Evolutionary conservation across 2,888 invertebrate species (phyloP), one percentile per base, ranked within the genome.

Genomic region (Pseudococcus longispinus): DNA sequence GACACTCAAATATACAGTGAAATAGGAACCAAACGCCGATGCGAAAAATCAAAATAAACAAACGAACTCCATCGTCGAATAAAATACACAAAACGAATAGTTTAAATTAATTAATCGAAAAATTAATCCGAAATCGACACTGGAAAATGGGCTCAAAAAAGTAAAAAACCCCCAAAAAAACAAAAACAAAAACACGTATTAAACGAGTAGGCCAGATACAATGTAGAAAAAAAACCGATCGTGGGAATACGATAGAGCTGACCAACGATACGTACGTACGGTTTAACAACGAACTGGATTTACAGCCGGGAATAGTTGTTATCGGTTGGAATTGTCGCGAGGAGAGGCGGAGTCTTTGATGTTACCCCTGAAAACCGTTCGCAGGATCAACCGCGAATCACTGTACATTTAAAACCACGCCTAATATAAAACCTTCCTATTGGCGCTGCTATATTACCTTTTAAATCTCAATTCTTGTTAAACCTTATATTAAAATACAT

Each of bases 401-500:
- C 44, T 86, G 86, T 86, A 51, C 86, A 55, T 86, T 86, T 74
- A 86, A 85, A 86, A 86, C 86, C 86, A 86, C 86, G 86, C 86
- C 86, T 86, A 86, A 86, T 80, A 26, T 80, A 77, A 86, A 86
- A 86, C 80, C 80, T 80, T 86, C 86, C 86, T 86, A 86, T 86
- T 86, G 86, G 86, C 46, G 74, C 86, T 74, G 77, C 77, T 86
- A 46, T 77, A 86, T 86, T 86, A 51, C 86, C 80, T 86, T 86
- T 83, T 87, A 74, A 83, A 83, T 87, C 87, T 87, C 51, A 80
- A 87, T 83, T 87, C 87, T 84, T 70, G 70, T 87, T 87, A 80
- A 87, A 65, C 87, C 46, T 83, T 83, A 83, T 87, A 87, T 87
- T 87, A 87, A 87, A 87, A 87, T 70, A 65, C 84, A 83, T 83